Base-by-base conservation (phyloP, 37 sponge, comb jelly and placozoan genomes). In the Spongia lamella region DNA sequence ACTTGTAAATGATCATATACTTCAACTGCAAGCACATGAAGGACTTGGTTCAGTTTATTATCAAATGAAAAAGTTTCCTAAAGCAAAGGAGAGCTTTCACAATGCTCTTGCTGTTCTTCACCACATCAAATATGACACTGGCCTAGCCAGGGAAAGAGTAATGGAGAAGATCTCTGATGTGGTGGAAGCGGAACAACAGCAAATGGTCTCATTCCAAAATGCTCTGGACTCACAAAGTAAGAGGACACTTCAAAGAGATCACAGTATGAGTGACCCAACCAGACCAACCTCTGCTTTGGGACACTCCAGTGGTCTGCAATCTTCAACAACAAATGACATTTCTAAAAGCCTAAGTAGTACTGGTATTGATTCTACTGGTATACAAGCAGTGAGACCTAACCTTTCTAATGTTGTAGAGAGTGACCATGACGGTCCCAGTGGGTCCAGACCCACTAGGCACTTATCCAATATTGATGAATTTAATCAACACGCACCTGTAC, bases 101-200 rank as follows among this genome's bases (percentile, higher is more conserved):
- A 66, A 73, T 38, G 91, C 86, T 13, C 54, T 90, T 34, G 22
- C 2, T 20, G 27, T 64, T 15, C 53, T 90, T 35, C 83, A 82
- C 16, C 31, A 53, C 20, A 83, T 86, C 25, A 70, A 76, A 38
- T 70, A 67, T 29, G 79, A 90, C 52, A 78, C 86, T 27, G 86
- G 87, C 0, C 59, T 82, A 20, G 79, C 78, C 14, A 51, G 86
- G 50, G 91, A 85, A 71, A 90, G 91, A 34, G 83, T 90, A 26
- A 81, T 90, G 91, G 87, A 90, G 61, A 85, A 90, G 34, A 32
- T 90, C 27, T 86, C 86, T 3, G 75, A 86, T 53, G 86, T 71
- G 25, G 64, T 56, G 17, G 79, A 86, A 70, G 75, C 83, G 20
- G 57, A 71, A n/a, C 64, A 81, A 55, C 64, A 52, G 59, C 29